These are phyloP conservation scores for Drosophila incognita DNA, from an alignment of 2,888 invertebrate genomes.

Conservation along the genomic window DNA sequence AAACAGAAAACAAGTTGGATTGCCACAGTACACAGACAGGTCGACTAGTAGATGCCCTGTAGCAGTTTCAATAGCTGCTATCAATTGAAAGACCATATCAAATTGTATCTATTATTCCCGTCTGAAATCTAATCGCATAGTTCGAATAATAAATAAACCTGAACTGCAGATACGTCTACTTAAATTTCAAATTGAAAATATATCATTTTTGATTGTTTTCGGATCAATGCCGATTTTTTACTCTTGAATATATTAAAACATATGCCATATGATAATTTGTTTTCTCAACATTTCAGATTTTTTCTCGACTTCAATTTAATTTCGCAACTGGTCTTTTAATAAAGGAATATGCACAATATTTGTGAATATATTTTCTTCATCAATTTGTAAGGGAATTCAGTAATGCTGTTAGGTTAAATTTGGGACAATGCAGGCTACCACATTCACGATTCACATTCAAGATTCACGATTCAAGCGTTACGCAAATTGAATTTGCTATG, in stretches of 20 bases:
- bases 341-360: background rate
- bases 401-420: conserved; percentile 35
- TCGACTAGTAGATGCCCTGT: background rate
- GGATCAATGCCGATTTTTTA: background rate
- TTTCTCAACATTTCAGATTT: background rate
- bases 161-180: background rate
- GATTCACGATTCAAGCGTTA: conserved; percentile 58
- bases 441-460: conserved; percentile 21
- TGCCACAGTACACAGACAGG: background rate
- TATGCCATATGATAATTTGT: background rate
- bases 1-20: conserved; percentile 5
- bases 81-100: background rate
- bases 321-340: no score
- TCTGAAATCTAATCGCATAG: background rate
- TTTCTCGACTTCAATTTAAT: background rate
- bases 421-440: conserved; percentile 32
- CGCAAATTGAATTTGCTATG: conserved; percentile 75
- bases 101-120: background rate
- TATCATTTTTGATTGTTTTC: background rate
- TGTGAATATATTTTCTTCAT: background rate
- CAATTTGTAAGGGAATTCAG: background rate
- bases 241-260: background rate
- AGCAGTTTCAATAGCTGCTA: background rate
- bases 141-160: background rate
- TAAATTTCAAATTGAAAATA: background rate